Percentiles rank a stretch among this genome's conserved stretches.
Conservation (phyloP, 2,888 invertebrate species). For the Monochamus alternatus region DNA sequence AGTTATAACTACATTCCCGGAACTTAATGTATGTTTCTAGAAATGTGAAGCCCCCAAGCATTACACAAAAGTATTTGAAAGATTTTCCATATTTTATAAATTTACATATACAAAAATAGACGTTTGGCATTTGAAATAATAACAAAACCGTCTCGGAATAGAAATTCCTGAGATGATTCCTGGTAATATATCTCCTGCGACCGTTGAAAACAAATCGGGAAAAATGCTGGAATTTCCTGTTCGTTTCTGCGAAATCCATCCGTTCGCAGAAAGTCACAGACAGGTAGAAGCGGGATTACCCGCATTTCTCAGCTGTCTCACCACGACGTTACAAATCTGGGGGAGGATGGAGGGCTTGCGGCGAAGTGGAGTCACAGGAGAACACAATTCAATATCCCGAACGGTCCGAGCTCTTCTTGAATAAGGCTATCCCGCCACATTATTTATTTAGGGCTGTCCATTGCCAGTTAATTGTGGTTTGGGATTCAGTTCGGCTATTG, state of each 20-base stretch:
- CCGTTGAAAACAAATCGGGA: slow-evolving; percentile 2
- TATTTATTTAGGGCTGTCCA: too few species aligned
- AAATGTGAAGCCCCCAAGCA: too few species aligned
- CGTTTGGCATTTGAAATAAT: neutral
- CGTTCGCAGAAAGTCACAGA: neutral
- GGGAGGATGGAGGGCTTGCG: slow-evolving; percentile 15
- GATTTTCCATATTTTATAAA: too few species aligned
- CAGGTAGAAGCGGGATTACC: slow-evolving; percentile 26
- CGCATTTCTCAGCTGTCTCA: slow-evolving; percentile 17
- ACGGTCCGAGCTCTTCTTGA: neutral
- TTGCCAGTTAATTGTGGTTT: too few species aligned
- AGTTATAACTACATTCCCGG: too few species aligned
- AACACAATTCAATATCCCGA: neutral
- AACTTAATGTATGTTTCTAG: too few species aligned
- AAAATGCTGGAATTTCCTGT: slow-evolving; percentile 30
- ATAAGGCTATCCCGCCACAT: neutral
- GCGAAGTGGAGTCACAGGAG: too few species aligned
- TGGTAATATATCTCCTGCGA: neutral
- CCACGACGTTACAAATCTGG: slow-evolving; percentile 20
- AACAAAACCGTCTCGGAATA: neutral
- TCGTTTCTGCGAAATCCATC: slow-evolving; percentile 11
- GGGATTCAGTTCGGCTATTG: too few species aligned
- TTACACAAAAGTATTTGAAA: too few species aligned
- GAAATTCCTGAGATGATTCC: slow-evolving; percentile 9
- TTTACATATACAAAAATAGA: neutral